These are phyloP conservation scores for Micrasema minimum DNA, from an alignment of 1,140 invertebrate genomes.

Conservation along the genomic window DNA sequence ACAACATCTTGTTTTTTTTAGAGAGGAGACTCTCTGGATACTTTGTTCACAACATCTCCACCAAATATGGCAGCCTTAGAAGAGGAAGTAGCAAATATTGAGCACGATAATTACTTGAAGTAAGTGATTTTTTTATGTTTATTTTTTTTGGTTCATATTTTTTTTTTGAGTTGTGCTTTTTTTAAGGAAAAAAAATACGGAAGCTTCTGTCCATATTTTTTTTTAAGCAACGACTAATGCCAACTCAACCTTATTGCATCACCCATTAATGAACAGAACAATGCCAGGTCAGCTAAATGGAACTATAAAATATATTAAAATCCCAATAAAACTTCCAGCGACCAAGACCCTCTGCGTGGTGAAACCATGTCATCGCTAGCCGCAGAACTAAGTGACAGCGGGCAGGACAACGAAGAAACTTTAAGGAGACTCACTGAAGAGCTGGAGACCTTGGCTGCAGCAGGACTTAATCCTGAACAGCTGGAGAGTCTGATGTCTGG, in stretches of 20 bases:
- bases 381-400: neutral
- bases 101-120: neutral
- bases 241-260: no score
- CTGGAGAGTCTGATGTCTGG: conserved; percentile 17
- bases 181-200: no score
- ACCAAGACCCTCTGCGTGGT: neutral
- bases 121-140: no score
- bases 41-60: conserved; percentile 70
- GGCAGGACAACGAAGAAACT: conserved; percentile 18
- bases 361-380: conserved; percentile 8
- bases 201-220: no score
- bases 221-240: no score
- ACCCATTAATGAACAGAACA: no score
- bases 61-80: conserved; percentile 57
- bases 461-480: conserved; percentile 7
- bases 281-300: no score
- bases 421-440: conserved; percentile 24
- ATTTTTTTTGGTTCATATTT: no score
- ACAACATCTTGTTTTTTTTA: conserved; percentile 54
- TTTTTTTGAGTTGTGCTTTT: no score
- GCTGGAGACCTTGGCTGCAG: conserved; percentile 3
- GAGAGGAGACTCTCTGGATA: conserved; percentile 70
- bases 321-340: no score
- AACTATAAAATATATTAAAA: no score
- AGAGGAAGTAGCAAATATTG: conserved; percentile 48